Conservation (phyloP, 2,888 invertebrate genomes). For the Trimorus sp. region DNA sequence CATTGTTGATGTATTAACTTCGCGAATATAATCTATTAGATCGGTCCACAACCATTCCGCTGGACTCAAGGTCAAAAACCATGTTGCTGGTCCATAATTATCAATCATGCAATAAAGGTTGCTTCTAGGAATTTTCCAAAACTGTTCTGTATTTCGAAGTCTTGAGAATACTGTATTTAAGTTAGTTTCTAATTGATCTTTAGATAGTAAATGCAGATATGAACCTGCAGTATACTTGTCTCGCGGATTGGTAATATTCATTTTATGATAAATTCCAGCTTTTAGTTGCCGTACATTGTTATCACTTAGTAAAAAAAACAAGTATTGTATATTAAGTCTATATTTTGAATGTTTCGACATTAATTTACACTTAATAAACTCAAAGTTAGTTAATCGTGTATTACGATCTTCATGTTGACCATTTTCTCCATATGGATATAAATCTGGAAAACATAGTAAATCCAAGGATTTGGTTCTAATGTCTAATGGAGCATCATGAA, state of each 20-base stretch:
- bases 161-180: slow-evolving; percentile 56
- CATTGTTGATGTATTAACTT: slow-evolving; percentile 51
- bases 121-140: slow-evolving; percentile 19
- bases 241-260: slow-evolving; percentile 33
- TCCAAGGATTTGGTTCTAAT: slow-evolving; percentile 57
- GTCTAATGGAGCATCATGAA: slow-evolving; percentile 64
- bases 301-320: slow-evolving; percentile 10
- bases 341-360: slow-evolving; percentile 62
- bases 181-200: slow-evolving; percentile 9
- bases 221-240: slow-evolving; percentile 28
- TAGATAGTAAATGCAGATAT: slow-evolving; percentile 19
- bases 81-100: background rate
- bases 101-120: slow-evolving; percentile 55
- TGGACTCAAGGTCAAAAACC: background rate
- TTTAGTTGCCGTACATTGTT: no score
- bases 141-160: slow-evolving; percentile 64
- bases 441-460: slow-evolving; percentile 68
- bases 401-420: slow-evolving; percentile 29
- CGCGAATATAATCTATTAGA: slow-evolving; percentile 16
- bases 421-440: slow-evolving; percentile 46
- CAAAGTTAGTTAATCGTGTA: slow-evolving; percentile 50
- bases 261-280: no score
- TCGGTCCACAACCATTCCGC: background rate
- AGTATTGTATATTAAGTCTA: slow-evolving; percentile 68
- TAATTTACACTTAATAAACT: background rate